Evolutionary conservation across 2,888 invertebrate species (phyloP).

Genomic region (Elgonia sp.): DNA sequence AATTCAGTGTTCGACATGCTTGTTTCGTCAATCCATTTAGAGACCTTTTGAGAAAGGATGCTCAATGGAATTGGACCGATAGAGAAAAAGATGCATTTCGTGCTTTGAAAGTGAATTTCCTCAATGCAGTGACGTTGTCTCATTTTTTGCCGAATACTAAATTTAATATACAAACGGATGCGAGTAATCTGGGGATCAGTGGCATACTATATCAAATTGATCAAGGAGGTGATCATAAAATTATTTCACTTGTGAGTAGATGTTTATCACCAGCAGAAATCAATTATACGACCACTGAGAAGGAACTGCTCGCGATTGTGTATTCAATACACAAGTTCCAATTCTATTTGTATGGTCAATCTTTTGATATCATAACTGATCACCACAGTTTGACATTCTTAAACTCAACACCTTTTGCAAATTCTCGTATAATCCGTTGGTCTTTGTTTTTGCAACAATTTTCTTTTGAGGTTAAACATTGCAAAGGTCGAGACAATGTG

Average conservation of each 20-base stretch:
- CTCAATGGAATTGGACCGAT: constrained; percentile 19
- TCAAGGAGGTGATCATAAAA: constrained; percentile 23
- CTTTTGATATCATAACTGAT: constrained; percentile 34
- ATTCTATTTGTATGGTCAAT: constrained; percentile 20
- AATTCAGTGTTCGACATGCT: constrained; percentile 38
- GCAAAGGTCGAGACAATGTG: constrained; percentile 5
- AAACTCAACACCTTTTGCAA: constrained; percentile 21
- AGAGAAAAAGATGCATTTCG: constrained; percentile 5
- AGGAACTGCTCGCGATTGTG: constrained; percentile 28
- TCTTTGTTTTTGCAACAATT: constrained; percentile 36
- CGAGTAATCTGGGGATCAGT: constrained; percentile 24
- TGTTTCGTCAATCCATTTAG: constrained; percentile 45
- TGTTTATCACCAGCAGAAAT: constrained; percentile 21
- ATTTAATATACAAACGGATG: constrained; percentile 39
- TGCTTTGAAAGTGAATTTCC: constrained; percentile 29
- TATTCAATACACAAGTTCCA: constrained; percentile 30
- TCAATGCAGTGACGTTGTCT: constrained; percentile 4
- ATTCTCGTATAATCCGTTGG: constrained; percentile 25
- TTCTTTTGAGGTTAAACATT: constrained; percentile 3
- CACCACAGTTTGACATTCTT: constrained; percentile 43
- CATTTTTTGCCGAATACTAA: background rate
- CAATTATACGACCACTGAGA: constrained; percentile 35
- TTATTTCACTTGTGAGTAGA: constrained; percentile 24
- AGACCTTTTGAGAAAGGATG: constrained; percentile 8
- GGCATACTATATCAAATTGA: constrained; percentile 43